These are phyloP conservation scores for Terebella lapidaria DNA, from an alignment of 2,888 invertebrate species.

Conservation along the genomic window DNA sequence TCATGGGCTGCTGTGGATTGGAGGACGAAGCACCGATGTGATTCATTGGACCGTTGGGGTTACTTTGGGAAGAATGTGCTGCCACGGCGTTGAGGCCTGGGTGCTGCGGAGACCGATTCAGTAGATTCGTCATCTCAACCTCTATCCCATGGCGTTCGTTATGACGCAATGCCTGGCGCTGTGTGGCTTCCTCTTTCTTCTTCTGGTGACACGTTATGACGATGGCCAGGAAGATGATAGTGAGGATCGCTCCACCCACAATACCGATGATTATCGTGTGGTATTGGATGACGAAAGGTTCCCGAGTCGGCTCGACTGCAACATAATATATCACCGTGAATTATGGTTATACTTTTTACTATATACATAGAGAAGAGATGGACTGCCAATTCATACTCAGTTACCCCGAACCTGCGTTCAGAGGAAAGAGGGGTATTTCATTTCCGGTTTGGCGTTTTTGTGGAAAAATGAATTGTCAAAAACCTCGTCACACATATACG, in stretches of 20 bases:
- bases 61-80: not conserved
- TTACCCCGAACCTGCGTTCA: no score
- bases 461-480: no score
- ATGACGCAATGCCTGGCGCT: slow-evolving; percentile 13
- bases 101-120: slow-evolving; percentile 6
- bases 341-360: no score
- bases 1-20: not conserved
- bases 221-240: slow-evolving; percentile 31
- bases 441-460: no score
- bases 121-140: slow-evolving; percentile 19
- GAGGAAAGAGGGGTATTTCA: no score
- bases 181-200: slow-evolving; percentile 13
- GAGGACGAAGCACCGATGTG: not conserved
- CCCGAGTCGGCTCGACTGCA: slow-evolving; percentile 9
- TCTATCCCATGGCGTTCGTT: slow-evolving; percentile 8
- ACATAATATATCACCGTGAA: no score
- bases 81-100: no score
- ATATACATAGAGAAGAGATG: no score
- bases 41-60: not conserved
- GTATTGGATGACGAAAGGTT: slow-evolving; percentile 24
- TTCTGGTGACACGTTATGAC: slow-evolving; percentile 35
- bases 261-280: slow-evolving; percentile 38
- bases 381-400: no score
- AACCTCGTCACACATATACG: no score
- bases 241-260: slow-evolving; percentile 38